Conservation (phyloP, 2,888 invertebrate species). For the Periphyllus acericola region DNA sequence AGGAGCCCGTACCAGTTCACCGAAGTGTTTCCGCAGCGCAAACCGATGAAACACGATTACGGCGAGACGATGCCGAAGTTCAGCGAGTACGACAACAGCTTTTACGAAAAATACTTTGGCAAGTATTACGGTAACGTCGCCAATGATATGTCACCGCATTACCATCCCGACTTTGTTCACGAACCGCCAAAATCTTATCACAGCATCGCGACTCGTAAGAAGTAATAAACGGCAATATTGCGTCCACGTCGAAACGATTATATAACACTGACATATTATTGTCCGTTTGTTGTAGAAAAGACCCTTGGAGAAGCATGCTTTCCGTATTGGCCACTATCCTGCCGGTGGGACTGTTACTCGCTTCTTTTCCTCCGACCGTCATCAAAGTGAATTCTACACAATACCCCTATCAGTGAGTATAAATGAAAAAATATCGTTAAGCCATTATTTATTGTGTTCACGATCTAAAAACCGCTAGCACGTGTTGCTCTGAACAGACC, state of each 20-base stretch:
- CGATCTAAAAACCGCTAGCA: too few species aligned
- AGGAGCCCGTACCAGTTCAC: constrained; percentile 8
- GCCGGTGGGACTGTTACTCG: constrained; percentile 77
- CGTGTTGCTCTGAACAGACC: too few species aligned
- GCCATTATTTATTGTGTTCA: too few species aligned
- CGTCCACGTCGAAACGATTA: not conserved
- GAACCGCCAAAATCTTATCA: constrained; percentile 32
- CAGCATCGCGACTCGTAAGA: not conserved
- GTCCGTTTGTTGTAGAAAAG: not conserved
- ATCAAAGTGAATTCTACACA: constrained; percentile 70
- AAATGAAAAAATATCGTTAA: not conserved
- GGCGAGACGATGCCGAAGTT: not conserved
- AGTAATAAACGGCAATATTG: not conserved
- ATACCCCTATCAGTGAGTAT: constrained; percentile 65
- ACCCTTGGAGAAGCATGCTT: constrained; percentile 74
- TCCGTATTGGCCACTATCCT: constrained; percentile 76
- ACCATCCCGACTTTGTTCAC: not conserved
- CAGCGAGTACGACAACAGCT: not conserved
- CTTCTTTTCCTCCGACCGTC: constrained; percentile 76
- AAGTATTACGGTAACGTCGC: constrained; percentile 4
- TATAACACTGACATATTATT: not conserved
- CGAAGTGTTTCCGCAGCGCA: not conserved
- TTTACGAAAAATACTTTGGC: constrained; percentile 19
- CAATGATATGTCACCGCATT: not conserved
- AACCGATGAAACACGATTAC: constrained; percentile 48